Conservation (phyloP, 2,888 invertebrate genomes). For the Eilema depressum region DNA sequence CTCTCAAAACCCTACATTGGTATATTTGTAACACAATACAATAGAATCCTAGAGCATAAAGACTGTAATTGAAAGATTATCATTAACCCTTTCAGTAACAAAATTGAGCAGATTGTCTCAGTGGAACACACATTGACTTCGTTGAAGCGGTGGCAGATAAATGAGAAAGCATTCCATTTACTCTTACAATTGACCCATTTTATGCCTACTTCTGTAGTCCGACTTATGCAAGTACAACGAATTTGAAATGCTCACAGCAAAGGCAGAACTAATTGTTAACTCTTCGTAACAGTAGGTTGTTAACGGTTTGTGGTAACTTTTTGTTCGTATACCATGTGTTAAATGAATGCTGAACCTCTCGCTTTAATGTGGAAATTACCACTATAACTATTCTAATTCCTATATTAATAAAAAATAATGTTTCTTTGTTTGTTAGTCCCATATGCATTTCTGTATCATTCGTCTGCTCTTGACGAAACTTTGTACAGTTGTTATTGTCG, state of each 20-base stretch:
- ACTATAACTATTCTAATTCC: not conserved
- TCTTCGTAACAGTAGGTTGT: constrained; percentile 49
- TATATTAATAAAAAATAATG: constrained; percentile 1
- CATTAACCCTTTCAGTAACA: not conserved
- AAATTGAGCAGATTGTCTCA: constrained; percentile 29
- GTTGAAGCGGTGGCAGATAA: constrained; percentile 27
- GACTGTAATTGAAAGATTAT: not conserved
- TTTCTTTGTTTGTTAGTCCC: not conserved
- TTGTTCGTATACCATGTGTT: constrained; percentile 33
- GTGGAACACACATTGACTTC: constrained; percentile 37
- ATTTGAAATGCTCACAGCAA: constrained; percentile 59
- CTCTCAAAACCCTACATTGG: not conserved
- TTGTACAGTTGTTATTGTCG: not conserved
- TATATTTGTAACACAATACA: not conserved
- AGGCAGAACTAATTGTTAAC: constrained; percentile 65
- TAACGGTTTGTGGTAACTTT: constrained; percentile 47
- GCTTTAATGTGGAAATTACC: constrained; percentile 11
- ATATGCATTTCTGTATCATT: not conserved
- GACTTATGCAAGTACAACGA: constrained; percentile 57
- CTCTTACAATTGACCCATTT: constrained; percentile 36
- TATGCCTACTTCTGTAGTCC: constrained; percentile 37
- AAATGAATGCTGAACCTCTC: constrained; percentile 16
- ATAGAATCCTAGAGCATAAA: not conserved
- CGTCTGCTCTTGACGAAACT: not conserved
- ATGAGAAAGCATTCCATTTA: constrained; percentile 52